Percentiles rank a stretch among this genome's conserved stretches.
Conservation (phyloP, 2,888 invertebrate genomes). For the Neocrepidodera transversa region DNA sequence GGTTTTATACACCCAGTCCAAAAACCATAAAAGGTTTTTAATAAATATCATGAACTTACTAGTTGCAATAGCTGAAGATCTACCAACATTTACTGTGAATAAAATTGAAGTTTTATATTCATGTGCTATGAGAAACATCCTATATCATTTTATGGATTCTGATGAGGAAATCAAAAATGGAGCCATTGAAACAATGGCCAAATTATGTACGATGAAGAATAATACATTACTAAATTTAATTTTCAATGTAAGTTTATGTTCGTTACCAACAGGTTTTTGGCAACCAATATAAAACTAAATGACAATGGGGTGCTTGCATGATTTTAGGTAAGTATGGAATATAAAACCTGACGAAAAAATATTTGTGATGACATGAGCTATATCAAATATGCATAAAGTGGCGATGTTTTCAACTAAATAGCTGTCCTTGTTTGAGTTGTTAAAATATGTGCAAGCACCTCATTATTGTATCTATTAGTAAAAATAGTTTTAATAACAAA, state of each 20-base stretch:
- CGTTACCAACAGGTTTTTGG: too few species aligned
- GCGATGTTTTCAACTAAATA: too few species aligned
- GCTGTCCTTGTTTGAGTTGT: too few species aligned
- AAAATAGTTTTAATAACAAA: background rate
- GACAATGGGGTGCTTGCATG: too few species aligned
- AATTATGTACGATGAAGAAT: slow-evolving; percentile 38
- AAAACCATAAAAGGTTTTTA: slow-evolving; percentile 38
- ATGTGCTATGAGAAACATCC: slow-evolving; percentile 37
- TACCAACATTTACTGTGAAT: slow-evolving; percentile 34
- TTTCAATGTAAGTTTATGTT: slow-evolving; percentile 40
- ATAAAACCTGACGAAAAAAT: too few species aligned
- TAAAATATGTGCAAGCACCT: too few species aligned
- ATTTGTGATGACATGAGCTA: too few species aligned
- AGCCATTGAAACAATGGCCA: slow-evolving; percentile 37
- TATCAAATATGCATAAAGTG: too few species aligned
- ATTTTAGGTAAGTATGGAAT: too few species aligned
- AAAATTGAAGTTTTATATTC: slow-evolving; percentile 41
- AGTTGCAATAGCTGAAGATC: slow-evolving; percentile 33
- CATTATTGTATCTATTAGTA: background rate
- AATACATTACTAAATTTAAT: slow-evolving; percentile 35
- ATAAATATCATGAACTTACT: slow-evolving; percentile 40
- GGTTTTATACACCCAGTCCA: slow-evolving; percentile 40
- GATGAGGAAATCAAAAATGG: slow-evolving; percentile 33
- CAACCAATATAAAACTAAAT: too few species aligned
- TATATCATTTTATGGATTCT: slow-evolving; percentile 39